These are phyloP conservation scores for Germaria angustata DNA, from an alignment of 2,888 invertebrate species.

Conservation along the genomic window DNA sequence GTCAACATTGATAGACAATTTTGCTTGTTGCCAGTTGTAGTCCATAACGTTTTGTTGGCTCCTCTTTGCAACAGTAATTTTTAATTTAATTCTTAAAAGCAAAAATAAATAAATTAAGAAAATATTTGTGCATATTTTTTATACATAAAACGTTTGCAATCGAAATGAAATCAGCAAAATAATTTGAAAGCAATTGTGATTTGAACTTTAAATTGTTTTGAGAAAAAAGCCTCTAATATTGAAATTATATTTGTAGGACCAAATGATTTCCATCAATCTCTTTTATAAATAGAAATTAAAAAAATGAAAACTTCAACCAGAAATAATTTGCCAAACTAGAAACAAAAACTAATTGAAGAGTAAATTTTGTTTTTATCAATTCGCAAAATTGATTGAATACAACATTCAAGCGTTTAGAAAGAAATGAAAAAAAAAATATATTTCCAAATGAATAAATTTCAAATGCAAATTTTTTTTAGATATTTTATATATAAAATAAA, in stretches of 20 bases:
- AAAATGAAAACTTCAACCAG: slow-evolving; percentile 9
- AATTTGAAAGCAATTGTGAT: too few relatives aligned
- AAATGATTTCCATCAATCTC: background rate
- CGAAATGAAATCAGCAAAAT: too few relatives aligned
- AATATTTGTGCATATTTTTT: too few relatives aligned
- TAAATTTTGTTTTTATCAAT: slow-evolving; percentile 21
- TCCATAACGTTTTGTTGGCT: background rate
- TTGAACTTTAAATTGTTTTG: background rate
- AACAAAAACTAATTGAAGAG: slow-evolving; percentile 43
- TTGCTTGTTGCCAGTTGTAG: background rate
- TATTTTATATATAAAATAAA: background rate
- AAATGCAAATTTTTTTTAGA: slow-evolving; percentile 4
- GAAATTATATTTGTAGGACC: background rate
- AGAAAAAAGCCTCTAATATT: background rate
- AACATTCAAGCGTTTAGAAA: slow-evolving; percentile 30
- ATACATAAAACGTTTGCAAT: too few relatives aligned
- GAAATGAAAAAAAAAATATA: slow-evolving; percentile 20
- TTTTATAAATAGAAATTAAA: background rate
- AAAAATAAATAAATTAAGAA: background rate
- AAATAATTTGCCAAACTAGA: slow-evolving; percentile 34
- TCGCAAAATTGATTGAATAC: slow-evolving; percentile 41
- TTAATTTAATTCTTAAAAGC: background rate
- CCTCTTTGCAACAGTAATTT: background rate
- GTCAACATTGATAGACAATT: slow-evolving; percentile 14
- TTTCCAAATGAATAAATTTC: slow-evolving; percentile 33